Evolutionary conservation across 2,888 invertebrate genomes (phyloP).

Genomic region (Drosophila helvetica): DNA sequence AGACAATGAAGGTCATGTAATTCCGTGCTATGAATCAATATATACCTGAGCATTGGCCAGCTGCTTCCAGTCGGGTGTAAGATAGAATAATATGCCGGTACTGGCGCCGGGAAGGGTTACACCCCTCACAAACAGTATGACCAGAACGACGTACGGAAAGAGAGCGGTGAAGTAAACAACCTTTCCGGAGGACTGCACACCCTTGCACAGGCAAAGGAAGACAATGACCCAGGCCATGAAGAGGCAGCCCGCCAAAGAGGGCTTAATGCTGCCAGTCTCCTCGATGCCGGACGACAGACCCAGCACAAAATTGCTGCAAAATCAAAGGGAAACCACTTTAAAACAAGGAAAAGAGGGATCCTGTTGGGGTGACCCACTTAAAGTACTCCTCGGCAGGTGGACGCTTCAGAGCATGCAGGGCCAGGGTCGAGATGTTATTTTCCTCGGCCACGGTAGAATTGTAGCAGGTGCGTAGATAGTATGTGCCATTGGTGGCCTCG

Average conservation of each 20-base stretch:
- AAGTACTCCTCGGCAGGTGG: constrained; percentile 91
- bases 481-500: constrained; percentile 86
- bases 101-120: constrained; percentile 91
- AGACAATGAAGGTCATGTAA: not conserved
- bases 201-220: constrained; percentile 91
- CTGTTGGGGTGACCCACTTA: constrained; percentile 85
- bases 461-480: constrained; percentile 87
- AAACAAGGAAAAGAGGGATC: not conserved
- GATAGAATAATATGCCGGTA: constrained; percentile 91
- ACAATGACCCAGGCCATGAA: constrained; percentile 91
- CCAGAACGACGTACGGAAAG: constrained; percentile 90
- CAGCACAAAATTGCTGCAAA: constrained; percentile 84
- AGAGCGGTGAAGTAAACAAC: constrained; percentile 91
- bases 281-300: constrained; percentile 89
- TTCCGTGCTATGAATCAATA: not conserved
- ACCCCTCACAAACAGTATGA: constrained; percentile 91
- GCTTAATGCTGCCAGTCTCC: constrained; percentile 87
- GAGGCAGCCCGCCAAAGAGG: constrained; percentile 90
- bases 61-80: constrained; percentile 91
- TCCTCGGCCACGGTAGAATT: constrained; percentile 86
- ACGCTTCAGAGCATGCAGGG: constrained; percentile 86
- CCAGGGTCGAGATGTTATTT: constrained; percentile 86
- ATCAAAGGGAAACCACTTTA: not conserved
- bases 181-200: constrained; percentile 92
- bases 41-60: constrained; percentile 88